Evolutionary conservation across 2,113 vertebrate species (phyloP), one percentile per base, ranked within the genome.

Genomic region (Lanius collurio): DNA sequence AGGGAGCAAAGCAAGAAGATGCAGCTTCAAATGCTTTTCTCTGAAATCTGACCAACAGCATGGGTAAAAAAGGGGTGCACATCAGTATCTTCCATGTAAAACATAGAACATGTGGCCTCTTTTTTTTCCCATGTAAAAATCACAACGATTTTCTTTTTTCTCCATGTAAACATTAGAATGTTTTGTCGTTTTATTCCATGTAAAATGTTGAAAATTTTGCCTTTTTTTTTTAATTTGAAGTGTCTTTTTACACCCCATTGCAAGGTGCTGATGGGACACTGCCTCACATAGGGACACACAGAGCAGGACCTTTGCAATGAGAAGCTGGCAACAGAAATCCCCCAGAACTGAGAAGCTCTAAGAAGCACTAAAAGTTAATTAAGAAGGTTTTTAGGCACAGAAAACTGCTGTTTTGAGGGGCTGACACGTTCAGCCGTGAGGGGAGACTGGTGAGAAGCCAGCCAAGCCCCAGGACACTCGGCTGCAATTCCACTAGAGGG

Each of bases 401-500:
- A 56, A 35, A 81, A 39, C 19, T 28, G 33, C 67, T 17, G 50
- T 4, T 9, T 23, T 3, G 22, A 41, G 33, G 15, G 35, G 26
- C 8, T 6, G 35, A 26, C 13, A 5, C 0, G 0, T 19, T 68
- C n/a, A 33, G 75, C 24, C 69, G 2, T 5, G 2, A 15, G 20
- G 22, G 5, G 23, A 3, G 21, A 11, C 12, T 6, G 3, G 0
- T 2, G 7, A 39, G 23, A 39, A n/a, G 27, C 3, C 18, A 33
- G 52, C 24, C 17, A 75, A 52, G n/a, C 39, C 70, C 74, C 60
- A 28, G 84, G 47, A 57, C 44, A 39, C 81, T 26, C 0, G 37
- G 37, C 1, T 53, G 41, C 11, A 53, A 71, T 95, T 88, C 97
- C 97, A 97, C 97, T 91, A 97, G 97, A 97, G 96, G 97, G 97